phyloP scores from a whole-genome alignment of 1,140 invertebrate species.

The Drosophila asahinai region DNA sequence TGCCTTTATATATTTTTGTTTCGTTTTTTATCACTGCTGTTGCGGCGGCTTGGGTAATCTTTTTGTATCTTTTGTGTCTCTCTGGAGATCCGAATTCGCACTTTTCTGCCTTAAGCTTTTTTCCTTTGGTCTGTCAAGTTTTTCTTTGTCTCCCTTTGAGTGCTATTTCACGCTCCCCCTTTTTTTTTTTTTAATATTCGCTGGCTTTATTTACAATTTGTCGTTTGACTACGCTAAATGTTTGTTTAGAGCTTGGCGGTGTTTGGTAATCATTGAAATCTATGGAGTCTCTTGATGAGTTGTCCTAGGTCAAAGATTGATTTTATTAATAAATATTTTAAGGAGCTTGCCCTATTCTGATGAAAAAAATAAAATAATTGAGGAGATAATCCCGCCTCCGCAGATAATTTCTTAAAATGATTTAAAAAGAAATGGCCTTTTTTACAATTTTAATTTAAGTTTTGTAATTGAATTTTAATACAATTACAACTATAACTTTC shows the following conservation, averaged over 20 bases:
- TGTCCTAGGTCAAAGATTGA: too few species aligned
- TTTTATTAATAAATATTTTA: too few species aligned
- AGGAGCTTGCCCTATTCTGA: too few species aligned
- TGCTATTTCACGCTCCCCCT: conserved; percentile 18
- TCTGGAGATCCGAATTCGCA: conserved; percentile 17
- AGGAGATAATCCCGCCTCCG: too few species aligned
- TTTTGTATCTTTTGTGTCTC: conserved; percentile 19
- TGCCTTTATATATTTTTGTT: conserved; percentile 6
- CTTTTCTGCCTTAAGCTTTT: conserved; percentile 23
- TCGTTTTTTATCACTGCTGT: conserved; percentile 10
- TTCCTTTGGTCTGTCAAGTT: conserved; percentile 23
- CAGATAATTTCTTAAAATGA: not conserved
- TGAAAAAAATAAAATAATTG: too few species aligned
- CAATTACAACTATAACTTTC: not conserved
- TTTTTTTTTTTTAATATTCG: conserved; percentile 8
- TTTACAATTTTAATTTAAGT: too few species aligned
- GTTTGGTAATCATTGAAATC: too few species aligned
- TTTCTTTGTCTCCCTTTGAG: conserved; percentile 23
- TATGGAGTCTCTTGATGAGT: too few species aligned
- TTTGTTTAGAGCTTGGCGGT: too few species aligned
- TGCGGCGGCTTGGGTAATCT: conserved; percentile 17
- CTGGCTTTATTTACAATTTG: conserved; percentile 16
- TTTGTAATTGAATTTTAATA: not conserved
- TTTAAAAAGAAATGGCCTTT: not conserved
- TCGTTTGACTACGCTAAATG: not conserved